Evolutionary conservation across 2,888 invertebrate genomes (phyloP).

Genomic region (Agonopterix heracliana): DNA sequence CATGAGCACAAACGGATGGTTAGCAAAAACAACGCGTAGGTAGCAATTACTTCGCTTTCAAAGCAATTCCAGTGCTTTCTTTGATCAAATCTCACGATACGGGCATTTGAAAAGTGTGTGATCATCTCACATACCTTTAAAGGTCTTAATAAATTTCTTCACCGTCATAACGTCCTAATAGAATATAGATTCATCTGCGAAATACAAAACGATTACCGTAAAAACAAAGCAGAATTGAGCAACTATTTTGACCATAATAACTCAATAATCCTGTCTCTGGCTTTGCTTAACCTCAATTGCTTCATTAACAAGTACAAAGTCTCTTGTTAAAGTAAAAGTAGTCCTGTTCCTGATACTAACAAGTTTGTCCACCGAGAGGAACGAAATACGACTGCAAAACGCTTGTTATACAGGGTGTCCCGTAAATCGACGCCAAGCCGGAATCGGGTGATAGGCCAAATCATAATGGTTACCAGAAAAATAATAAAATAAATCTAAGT

Average conservation of each 20-base stretch:
- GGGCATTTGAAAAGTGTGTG: conserved; percentile 10
- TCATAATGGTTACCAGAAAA: too few species aligned
- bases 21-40: conserved; percentile 31
- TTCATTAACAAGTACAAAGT: neutral
- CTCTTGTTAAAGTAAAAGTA: conserved; percentile 36
- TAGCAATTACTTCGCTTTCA: conserved; percentile 48
- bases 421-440: too few species aligned
- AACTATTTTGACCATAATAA: too few species aligned
- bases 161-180: too few species aligned
- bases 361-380: neutral
- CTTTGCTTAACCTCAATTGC: conserved; percentile 1
- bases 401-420: too few species aligned
- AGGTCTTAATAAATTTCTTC: too few species aligned
- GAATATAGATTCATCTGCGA: too few species aligned
- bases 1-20: conserved; percentile 5
- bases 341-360: conserved; percentile 18
- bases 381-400: too few species aligned
- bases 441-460: too few species aligned
- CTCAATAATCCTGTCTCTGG: neutral
- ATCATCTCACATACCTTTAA: neutral
- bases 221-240: too few species aligned
- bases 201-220: too few species aligned
- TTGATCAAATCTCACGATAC: conserved; percentile 28
- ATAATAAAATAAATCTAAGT: too few species aligned
- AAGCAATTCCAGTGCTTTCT: conserved; percentile 33